Conservation (phyloP, 2,888 invertebrate genomes). For the Sesamia inferens region DNA sequence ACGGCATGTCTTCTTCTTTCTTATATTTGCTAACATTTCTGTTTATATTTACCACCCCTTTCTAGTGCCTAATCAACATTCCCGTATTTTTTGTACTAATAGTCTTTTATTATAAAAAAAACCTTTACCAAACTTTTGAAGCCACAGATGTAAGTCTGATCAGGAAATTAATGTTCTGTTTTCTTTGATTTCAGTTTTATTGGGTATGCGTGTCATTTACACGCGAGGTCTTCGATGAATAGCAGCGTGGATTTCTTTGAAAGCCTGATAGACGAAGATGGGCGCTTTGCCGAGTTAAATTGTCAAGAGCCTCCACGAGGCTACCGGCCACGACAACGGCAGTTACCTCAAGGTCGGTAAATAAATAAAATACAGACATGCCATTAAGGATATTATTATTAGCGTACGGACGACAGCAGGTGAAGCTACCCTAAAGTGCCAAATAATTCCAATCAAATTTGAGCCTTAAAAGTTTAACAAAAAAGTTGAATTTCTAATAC, state of each 20-base stretch:
- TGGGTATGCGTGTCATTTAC: slow-evolving; percentile 86
- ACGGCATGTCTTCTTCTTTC: not conserved
- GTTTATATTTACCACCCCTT: not conserved
- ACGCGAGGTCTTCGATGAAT: slow-evolving; percentile 86
- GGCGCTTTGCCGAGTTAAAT: slow-evolving; percentile 84
- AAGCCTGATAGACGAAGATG: slow-evolving; percentile 91
- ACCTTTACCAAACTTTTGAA: not conserved
- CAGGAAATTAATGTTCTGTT: not conserved
- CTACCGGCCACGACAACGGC: slow-evolving; percentile 73
- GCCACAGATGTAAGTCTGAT: too few species aligned
- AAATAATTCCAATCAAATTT: too few species aligned
- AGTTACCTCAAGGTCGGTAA: slow-evolving; percentile 75
- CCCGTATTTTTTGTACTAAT: not conserved
- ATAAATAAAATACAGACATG: slow-evolving; percentile 16
- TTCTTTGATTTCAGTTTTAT: slow-evolving; percentile 77
- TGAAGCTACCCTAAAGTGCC: too few species aligned
- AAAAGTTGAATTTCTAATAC: too few species aligned
- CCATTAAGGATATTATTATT: not conserved
- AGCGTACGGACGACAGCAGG: too few species aligned
- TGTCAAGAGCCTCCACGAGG: slow-evolving; percentile 80
- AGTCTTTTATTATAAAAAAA: not conserved
- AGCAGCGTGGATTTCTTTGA: slow-evolving; percentile 91
- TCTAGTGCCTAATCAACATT: not conserved
- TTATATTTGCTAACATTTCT: not conserved
- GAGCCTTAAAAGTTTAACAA: too few species aligned